Evolutionary conservation across 2,888 invertebrate species (phyloP).

Genomic region (Phytoseiulus persimilis): DNA sequence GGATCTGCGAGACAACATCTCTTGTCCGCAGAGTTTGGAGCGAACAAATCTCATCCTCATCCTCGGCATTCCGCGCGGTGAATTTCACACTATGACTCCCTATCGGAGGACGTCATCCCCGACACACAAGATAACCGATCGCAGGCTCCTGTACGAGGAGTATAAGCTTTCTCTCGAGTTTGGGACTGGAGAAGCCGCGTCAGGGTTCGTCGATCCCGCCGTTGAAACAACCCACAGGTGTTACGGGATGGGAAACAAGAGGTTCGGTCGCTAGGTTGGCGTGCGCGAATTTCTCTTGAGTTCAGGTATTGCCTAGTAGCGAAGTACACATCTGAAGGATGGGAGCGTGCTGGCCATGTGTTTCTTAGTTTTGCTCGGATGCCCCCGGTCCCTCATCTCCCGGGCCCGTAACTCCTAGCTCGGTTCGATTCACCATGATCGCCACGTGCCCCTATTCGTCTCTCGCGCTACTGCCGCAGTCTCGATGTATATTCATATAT

Average conservation of each 20-base stretch:
- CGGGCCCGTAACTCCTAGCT: neutral
- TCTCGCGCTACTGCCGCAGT: neutral
- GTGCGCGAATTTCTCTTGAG: neutral
- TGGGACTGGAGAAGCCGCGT: too few relatives aligned
- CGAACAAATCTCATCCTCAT: too few relatives aligned
- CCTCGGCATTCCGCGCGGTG: too few relatives aligned
- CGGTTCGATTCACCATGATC: neutral
- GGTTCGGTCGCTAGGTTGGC: neutral
- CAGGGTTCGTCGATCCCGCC: too few relatives aligned
- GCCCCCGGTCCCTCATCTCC: neutral
- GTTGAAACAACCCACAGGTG: too few relatives aligned
- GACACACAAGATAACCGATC: too few relatives aligned
- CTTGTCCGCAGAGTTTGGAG: too few relatives aligned
- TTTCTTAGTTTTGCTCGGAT: conserved; percentile 5
- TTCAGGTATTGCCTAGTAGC: neutral
- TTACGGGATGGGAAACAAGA: neutral
- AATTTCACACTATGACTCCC: too few relatives aligned
- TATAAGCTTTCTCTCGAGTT: too few relatives aligned
- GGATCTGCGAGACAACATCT: too few relatives aligned
- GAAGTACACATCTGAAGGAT: neutral
- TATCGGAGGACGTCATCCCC: too few relatives aligned
- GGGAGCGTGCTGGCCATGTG: neutral
- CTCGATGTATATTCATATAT: neutral
- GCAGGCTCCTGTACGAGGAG: too few relatives aligned
- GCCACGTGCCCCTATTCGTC: neutral